phyloP scores from a whole-genome alignment of 2,113 vertebrate genomes.

The Sula dactylatra region DNA sequence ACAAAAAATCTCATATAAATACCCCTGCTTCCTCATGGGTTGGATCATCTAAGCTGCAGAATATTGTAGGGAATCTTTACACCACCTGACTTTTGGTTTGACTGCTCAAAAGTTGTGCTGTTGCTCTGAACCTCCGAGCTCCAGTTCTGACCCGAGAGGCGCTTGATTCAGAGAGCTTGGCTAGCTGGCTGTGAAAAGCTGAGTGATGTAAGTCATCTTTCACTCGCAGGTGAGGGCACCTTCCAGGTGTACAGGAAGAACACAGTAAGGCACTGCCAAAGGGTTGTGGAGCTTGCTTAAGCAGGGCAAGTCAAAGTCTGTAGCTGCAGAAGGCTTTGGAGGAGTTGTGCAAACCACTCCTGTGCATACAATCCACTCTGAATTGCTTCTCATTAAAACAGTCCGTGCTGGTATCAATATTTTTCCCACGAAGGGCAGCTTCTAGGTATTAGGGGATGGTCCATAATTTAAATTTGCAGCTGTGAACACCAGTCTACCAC shows the following conservation, averaged over 20 bases:
- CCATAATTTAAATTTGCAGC: not conserved
- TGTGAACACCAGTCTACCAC: not conserved
- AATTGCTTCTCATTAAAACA: not conserved
- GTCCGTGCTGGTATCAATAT: not conserved
- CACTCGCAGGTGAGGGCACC: not conserved
- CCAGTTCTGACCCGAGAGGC: not conserved
- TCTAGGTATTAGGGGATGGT: not conserved
- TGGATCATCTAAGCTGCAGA: not conserved
- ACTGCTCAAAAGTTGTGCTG: not conserved
- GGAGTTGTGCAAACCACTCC: not conserved
- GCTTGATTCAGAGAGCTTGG: not conserved
- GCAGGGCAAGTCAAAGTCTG: not conserved
- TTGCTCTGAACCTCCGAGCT: not conserved
- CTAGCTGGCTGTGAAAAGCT: not conserved
- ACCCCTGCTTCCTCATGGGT: not conserved
- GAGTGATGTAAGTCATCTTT: not conserved
- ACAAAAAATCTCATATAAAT: not conserved
- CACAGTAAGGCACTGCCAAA: not conserved
- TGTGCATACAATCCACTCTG: not conserved
- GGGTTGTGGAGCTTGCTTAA: not conserved
- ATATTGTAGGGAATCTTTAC: not conserved
- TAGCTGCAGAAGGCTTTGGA: not conserved
- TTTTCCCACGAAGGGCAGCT: not conserved
- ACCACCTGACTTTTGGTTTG: not conserved
- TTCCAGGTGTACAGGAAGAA: not conserved